Evolutionary conservation across 2,888 invertebrate species (phyloP), one percentile per base, ranked within the genome.

Genomic region (Deilephila porcellus): DNA sequence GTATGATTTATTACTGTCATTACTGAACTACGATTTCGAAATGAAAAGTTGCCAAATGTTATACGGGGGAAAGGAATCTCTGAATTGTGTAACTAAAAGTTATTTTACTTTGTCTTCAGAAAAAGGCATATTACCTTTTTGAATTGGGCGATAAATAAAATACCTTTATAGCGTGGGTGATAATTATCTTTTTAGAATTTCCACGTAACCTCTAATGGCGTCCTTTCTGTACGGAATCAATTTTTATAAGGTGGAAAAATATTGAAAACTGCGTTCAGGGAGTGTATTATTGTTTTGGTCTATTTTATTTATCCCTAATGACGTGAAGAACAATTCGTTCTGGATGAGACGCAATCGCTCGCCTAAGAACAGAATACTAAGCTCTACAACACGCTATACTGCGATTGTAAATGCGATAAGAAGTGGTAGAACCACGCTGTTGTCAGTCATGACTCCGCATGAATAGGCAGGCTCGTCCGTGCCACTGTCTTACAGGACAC

Each of bases 1-100:
- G 86, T 94, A 93, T 94, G 94, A 94, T 94, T 93, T 94, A 94
- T 94, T 93, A 93, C 93, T 93, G 90, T 93, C 94, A 94, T 94
- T 94, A 93, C 86, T 86, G 82, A 82, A 81, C 80, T 78, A 80
- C 81, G 81, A 82, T 81, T 84, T 78, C 77, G 81, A 84, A 90
- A 90, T 79, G 88, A 76, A 83, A 89, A 88, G 88, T 88, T 91
- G 84, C 86, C 76, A 78, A 77, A 19, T 76, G 53, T 17, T 32
- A 19, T 71, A 70, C 75, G 74, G 5, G 29, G 64, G 53, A 79
- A 59, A 76, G 62, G 76, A 71, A 74, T 34, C 75, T 76, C 76
- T 88, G 83, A 72, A 0, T 0, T 0, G 0, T 4, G 70, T 5
- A 4, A 0, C 14, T 77, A 76, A 75, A 76, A 71, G 53, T 72